Evolutionary conservation across 2,888 invertebrate genomes (phyloP), one percentile per base, ranked within the genome.

Genomic region (Erebia aethiops): DNA sequence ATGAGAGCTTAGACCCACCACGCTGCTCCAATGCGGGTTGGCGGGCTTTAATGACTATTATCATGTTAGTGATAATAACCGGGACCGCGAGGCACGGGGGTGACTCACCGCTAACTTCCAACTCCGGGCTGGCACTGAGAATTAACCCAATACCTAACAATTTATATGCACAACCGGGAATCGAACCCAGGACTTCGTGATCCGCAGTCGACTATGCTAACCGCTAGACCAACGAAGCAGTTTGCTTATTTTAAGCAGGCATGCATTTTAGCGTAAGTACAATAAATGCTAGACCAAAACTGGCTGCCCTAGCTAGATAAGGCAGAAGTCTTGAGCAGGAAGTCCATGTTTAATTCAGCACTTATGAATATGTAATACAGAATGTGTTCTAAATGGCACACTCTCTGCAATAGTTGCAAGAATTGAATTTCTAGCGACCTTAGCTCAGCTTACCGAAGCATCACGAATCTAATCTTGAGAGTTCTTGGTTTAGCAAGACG

Each of bases 311-410:
- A 52, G n/a, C 52, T n/a, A 52, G 52, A 52, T 54, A 54, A 54
- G 54, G 54, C 46, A 46, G 46, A 35, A 58, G 57, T 58, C 35
- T 35, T 35, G 26, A 14, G 35, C 14, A 13, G 8, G n/a, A 35
- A 35, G 26, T 35, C 57, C 26, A 26, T 26, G 57, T 58, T 35
- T 58, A 21, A n/a, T 58, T 35, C 57, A 35, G 57, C 18, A 14
- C 57, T 58, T 35, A 35, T 58, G 57, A 58, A 58, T 58, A 58
- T 58, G 57, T 26, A 54, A 10, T 54, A 58, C 35, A 58, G 57
- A n/a, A 21, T 13, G 26, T 57, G 26, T 57, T 7, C 57, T 58
- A 58, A 35, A 35, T 14, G 57, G 26, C 26, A 26, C 14, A 57
- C 26, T 8, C 26, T 26, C 57, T 4, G 26, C n/a, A 57, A 57